Percentiles rank a stretch among this genome's conserved stretches.
Evolutionary conservation across 1,140 invertebrate species (phyloP).

Genomic region (Monochamus saltuarius): DNA sequence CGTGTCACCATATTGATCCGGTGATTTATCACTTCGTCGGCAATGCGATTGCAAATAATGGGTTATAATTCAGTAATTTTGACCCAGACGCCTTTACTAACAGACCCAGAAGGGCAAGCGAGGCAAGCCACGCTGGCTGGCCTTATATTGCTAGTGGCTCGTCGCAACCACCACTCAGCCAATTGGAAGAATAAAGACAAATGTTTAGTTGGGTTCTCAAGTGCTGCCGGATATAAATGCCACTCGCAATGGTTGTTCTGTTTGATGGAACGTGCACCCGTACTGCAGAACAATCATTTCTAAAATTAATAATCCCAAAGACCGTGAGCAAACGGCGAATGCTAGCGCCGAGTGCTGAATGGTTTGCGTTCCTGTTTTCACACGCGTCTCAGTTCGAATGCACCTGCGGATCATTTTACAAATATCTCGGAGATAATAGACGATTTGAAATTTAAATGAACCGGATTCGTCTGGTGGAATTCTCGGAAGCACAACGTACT

Average conservation of each 20-base stretch:
- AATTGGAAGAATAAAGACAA: conserved; percentile 54
- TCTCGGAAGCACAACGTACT: conserved; percentile 41
- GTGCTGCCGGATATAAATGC: conserved; percentile 51
- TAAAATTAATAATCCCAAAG: conserved; percentile 26
- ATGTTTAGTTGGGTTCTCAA: conserved; percentile 50
- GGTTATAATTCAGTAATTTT: not conserved
- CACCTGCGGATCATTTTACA: conserved; percentile 33
- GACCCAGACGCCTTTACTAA: too few relatives aligned
- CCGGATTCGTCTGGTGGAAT: conserved; percentile 37
- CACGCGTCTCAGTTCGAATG: conserved; percentile 19
- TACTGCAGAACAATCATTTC: conserved; percentile 44
- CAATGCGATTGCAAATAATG: conserved; percentile 27
- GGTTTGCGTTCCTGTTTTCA: not conserved
- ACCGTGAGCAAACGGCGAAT: conserved; percentile 6
- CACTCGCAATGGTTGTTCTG: conserved; percentile 49
- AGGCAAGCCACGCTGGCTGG: conserved; percentile 27
- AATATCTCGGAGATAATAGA: conserved; percentile 40
- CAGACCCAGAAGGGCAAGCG: conserved; percentile 19
- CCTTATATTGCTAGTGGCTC: conserved; percentile 30
- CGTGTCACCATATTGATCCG: conserved; percentile 15
- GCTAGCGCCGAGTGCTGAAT: not conserved
- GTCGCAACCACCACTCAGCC: conserved; percentile 44
- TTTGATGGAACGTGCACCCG: conserved; percentile 48
- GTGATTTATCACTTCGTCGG: conserved; percentile 17
- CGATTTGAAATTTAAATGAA: conserved; percentile 50